These are phyloP conservation scores for Camelus bactrianus DNA, from an alignment of 2,113 vertebrate species.

Conservation along the genomic window DNA sequence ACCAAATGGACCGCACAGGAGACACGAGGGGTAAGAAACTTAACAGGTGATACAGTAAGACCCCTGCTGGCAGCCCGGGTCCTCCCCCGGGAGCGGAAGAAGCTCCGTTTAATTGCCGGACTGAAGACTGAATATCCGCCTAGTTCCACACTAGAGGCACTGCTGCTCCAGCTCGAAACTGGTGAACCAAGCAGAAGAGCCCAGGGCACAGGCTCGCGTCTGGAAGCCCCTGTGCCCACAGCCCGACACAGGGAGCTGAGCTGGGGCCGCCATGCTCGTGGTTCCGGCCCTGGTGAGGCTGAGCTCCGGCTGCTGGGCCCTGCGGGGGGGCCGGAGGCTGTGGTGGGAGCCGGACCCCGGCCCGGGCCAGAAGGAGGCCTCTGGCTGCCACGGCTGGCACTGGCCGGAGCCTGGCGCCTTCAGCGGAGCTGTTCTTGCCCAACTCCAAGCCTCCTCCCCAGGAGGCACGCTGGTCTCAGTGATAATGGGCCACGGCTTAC, in stretches of 20 bases:
- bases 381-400: fast-evolving
- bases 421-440: background rate
- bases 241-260: fast-evolving
- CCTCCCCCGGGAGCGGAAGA: background rate
- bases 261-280: constrained; percentile 81
- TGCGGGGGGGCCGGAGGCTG: constrained; percentile 13
- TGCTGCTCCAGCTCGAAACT: constrained; percentile 3
- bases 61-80: background rate
- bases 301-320: constrained; percentile 82
- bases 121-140: constrained; percentile 19
- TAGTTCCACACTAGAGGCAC: constrained; percentile 1
- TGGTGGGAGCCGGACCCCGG: background rate
- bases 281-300: constrained; percentile 86
- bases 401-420: background rate
- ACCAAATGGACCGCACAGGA: fast-evolving
- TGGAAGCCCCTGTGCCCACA: background rate
- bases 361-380: background rate
- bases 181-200: constrained; percentile 63
- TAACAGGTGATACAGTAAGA: background rate
- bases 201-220: background rate
- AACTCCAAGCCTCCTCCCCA: fast-evolving
- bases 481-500: background rate
- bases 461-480: background rate
- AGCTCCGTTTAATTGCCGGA: constrained; percentile 5
- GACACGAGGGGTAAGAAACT: background rate